phyloP scores from a whole-genome alignment of 2,888 invertebrate genomes.

The Thereva unica region DNA sequence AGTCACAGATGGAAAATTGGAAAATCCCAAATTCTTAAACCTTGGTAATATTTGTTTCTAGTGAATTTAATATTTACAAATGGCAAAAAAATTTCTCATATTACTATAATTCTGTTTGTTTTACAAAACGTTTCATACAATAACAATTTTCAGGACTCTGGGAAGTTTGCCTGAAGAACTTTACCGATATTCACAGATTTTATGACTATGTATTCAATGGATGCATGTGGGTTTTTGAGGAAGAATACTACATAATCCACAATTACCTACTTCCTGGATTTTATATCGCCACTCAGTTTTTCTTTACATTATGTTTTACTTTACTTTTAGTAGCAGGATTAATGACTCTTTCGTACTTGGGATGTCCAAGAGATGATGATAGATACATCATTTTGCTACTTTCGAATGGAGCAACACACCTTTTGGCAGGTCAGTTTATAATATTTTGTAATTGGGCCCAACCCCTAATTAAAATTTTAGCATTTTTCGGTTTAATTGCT shows the following conservation, averaged over 20 bases:
- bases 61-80: not conserved
- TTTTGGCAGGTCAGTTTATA: constrained; percentile 65
- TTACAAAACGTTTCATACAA: not conserved
- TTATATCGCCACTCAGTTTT: constrained; percentile 91
- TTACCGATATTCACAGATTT: constrained; percentile 81
- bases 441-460: not conserved
- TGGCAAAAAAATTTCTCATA: not conserved
- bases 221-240: constrained; percentile 98
- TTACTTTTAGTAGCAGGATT: constrained; percentile 76
- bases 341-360: constrained; percentile 73
- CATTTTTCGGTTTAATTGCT: constrained; percentile 79
- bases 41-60: constrained; percentile 63
- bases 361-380: constrained; percentile 76
- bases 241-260: constrained; percentile 93
- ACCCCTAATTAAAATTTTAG: constrained; percentile 57
- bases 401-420: constrained; percentile 73
- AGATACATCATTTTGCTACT: constrained; percentile 75
- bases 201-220: constrained; percentile 84
- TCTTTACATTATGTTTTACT: constrained; percentile 87
- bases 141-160: constrained; percentile 73
- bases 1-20: constrained; percentile 76
- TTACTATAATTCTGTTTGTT: not conserved
- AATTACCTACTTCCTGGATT: constrained; percentile 88
- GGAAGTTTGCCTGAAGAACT: constrained; percentile 91
- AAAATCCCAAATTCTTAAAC: constrained; percentile 77